phyloP scores from a whole-genome alignment of 2,797 vertebrate species.

The Euphonia xanthogaster region DNA sequence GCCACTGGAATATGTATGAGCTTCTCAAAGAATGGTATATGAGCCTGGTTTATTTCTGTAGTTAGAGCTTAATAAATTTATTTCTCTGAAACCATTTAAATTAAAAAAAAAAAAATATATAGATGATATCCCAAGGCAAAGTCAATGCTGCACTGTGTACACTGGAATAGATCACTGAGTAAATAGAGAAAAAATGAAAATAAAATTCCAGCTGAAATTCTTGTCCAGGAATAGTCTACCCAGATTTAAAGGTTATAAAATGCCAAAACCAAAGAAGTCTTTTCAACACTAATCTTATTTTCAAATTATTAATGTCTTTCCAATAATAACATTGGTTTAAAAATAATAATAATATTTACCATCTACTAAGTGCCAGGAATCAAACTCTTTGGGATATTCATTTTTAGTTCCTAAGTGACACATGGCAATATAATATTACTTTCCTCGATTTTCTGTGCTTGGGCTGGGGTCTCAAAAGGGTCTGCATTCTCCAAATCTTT shows the following conservation, averaged over 20 bases:
- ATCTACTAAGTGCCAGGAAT: conserved; percentile 26
- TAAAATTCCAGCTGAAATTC: conserved; percentile 42
- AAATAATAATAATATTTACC: conserved; percentile 58
- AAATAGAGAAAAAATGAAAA: conserved; percentile 56
- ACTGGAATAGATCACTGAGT: conserved; percentile 22
- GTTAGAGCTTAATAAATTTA: not conserved
- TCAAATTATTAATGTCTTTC: conserved; percentile 53
- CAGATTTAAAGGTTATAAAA: conserved; percentile 37
- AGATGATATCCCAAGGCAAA: conserved; percentile 29
- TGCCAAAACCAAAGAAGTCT: conserved; percentile 29
- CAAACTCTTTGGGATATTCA: conserved; percentile 19
- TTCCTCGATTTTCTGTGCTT: conserved; percentile 1
- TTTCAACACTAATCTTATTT: conserved; percentile 60
- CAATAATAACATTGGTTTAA: conserved; percentile 53
- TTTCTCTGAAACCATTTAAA: not conserved
- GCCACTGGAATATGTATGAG: not conserved
- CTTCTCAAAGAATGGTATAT: not conserved
- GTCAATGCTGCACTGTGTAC: not conserved
- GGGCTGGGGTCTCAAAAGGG: not conserved
- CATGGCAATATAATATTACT: conserved; percentile 6
- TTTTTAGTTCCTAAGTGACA: conserved; percentile 51
- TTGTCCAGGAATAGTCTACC: conserved; percentile 53
- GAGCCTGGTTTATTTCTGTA: not conserved
- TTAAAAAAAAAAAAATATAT: conserved; percentile 7
- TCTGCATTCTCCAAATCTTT: not conserved